Conservation (phyloP, 2,797 vertebrate species). For the Nothura maculosa region DNA sequence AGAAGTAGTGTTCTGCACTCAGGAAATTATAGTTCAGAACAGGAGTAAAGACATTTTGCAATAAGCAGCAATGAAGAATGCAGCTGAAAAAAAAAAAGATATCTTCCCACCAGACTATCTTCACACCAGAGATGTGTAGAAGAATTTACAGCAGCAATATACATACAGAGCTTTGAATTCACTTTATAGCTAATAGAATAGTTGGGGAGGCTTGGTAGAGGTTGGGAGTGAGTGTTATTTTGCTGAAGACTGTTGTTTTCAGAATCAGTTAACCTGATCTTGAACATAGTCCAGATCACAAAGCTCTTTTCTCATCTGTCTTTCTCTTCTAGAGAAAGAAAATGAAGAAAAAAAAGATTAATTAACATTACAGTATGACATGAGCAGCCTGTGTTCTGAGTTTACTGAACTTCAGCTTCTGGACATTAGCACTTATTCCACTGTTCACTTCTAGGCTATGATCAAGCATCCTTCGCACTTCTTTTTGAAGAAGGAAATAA, state of each 20-base stretch:
- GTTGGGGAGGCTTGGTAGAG: background rate
- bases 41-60: background rate
- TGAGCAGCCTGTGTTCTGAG: background rate
- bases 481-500: background rate
- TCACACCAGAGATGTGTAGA: background rate
- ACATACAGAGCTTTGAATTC: background rate
- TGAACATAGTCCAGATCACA: background rate
- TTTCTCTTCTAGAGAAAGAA: fast-evolving
- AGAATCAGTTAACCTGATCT: background rate
- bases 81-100: background rate
- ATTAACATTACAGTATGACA: background rate
- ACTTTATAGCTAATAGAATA: background rate
- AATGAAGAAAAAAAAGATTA: background rate
- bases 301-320: background rate
- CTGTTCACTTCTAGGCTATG: background rate
- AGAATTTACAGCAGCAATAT: background rate
- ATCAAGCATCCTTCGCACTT: background rate
- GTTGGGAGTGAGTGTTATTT: background rate
- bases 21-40: background rate
- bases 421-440: background rate
- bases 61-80: background rate
- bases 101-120: background rate
- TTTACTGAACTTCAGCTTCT: background rate
- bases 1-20: background rate
- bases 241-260: background rate